These are phyloP conservation scores for Fulica atra DNA, from an alignment of 2,113 vertebrate species.

Conservation along the genomic window DNA sequence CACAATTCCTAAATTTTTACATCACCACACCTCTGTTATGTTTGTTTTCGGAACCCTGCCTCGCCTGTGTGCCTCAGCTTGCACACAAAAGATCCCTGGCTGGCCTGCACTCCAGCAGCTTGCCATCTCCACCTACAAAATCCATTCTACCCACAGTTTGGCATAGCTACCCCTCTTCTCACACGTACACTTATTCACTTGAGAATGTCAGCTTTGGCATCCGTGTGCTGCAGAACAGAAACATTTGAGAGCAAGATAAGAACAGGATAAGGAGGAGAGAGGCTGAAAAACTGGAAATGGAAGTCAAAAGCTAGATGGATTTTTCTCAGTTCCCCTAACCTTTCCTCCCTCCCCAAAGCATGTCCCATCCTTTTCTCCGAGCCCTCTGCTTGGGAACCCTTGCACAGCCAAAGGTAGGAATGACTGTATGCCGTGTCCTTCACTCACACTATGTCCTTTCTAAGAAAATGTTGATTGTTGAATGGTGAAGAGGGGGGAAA, in stretches of 20 bases:
- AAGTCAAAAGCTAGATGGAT: not conserved
- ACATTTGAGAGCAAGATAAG: conserved; percentile 31
- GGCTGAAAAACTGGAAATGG: not conserved
- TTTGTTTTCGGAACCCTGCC: not conserved
- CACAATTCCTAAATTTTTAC: not conserved
- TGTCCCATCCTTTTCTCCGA: not conserved
- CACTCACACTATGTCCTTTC: not conserved
- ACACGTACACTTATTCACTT: not conserved
- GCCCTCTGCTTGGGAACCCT: not conserved
- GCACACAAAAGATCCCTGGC: not conserved
- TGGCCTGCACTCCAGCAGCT: not conserved
- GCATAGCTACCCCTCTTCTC: not conserved
- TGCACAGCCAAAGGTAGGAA: not conserved
- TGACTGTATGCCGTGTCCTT: not conserved
- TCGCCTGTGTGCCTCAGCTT: not conserved
- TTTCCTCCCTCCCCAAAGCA: not conserved
- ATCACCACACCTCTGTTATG: conserved; percentile 2
- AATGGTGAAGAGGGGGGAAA: not conserved
- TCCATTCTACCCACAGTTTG: not conserved
- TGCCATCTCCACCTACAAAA: not conserved
- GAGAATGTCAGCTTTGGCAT: conserved; percentile 1
- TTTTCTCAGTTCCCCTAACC: not conserved
- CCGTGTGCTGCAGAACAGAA: not conserved
- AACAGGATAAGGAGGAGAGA: not conserved
- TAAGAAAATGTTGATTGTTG: not conserved